A percentile compares a stretch with the other conserved stretches of the same genome.
These are phyloP conservation scores for Apotomis turbidana DNA, from an alignment of 2,888 invertebrate species.

Conservation along the genomic window DNA sequence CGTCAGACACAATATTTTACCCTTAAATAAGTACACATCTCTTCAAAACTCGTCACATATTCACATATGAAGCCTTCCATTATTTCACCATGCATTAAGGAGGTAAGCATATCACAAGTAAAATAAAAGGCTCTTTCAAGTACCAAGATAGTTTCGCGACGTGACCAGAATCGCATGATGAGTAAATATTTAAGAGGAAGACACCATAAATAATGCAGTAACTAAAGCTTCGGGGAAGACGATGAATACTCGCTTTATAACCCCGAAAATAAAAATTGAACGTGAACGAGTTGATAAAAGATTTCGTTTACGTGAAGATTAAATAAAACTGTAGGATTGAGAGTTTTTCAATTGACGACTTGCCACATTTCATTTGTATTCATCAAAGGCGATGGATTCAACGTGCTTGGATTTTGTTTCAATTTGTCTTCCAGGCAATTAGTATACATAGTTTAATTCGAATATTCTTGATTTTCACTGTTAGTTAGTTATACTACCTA, in stretches of 20 bases:
- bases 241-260: conserved; percentile 3
- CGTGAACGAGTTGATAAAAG: conserved; percentile 1
- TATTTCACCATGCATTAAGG: conserved; percentile 2
- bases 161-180: conserved; percentile 24
- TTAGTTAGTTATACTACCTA: too few relatives aligned
- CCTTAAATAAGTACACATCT: background rate
- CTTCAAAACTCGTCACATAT: background rate
- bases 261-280: conserved; percentile 20
- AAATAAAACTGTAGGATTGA: background rate
- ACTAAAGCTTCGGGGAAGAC: conserved; percentile 1
- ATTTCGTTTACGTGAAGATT: background rate
- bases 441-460: too few relatives aligned
- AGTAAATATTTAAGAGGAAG: conserved; percentile 25
- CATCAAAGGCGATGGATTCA: too few relatives aligned
- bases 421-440: too few relatives aligned
- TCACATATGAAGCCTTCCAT: background rate
- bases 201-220: conserved; percentile 31
- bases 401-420: too few relatives aligned
- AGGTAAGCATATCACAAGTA: conserved; percentile 8
- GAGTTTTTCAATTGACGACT: too few relatives aligned
- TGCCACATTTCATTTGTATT: too few relatives aligned
- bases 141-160: conserved; percentile 11
- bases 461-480: too few relatives aligned
- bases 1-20: background rate
- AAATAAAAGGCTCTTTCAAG: conserved; percentile 24